phyloP scores from a whole-genome alignment of 2,113 vertebrate species.

The Menura novaehollandiae region DNA sequence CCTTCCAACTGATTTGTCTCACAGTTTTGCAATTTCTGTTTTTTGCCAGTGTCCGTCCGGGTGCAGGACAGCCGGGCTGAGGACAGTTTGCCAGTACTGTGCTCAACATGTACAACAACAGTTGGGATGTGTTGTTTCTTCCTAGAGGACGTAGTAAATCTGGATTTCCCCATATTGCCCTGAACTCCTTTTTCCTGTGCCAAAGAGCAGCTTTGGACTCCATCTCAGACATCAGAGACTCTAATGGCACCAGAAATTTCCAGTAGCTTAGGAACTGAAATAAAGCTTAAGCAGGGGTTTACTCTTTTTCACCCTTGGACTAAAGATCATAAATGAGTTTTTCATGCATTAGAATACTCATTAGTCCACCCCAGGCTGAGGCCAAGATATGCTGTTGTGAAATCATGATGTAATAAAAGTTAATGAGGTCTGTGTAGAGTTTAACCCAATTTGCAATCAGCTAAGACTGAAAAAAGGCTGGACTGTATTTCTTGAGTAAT shows the following conservation, averaged over 20 bases:
- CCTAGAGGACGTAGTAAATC: background rate
- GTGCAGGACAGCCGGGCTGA: background rate
- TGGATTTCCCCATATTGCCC: slow-evolving; percentile 24
- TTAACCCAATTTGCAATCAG: slow-evolving; percentile 34
- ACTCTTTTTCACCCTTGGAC: slow-evolving; percentile 39
- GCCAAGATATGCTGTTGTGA: slow-evolving; percentile 45
- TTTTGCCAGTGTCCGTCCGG: background rate
- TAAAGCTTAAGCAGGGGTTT: slow-evolving; percentile 33
- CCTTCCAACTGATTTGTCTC: background rate
- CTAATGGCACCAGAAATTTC: slow-evolving; percentile 38
- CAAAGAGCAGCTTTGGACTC: slow-evolving; percentile 42
- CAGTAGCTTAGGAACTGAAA: slow-evolving; percentile 35
- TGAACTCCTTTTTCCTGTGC: background rate
- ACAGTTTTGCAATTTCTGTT: background rate
- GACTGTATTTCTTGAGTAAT: background rate
- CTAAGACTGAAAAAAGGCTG: slow-evolving; percentile 17
- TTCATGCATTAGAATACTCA: slow-evolving; percentile 41
- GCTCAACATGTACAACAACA: background rate
- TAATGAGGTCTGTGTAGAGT: slow-evolving; percentile 1
- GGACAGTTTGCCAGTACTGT: background rate
- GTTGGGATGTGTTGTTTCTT: background rate
- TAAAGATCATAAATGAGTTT: slow-evolving; percentile 42
- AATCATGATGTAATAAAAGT: slow-evolving; percentile 53
- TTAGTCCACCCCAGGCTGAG: slow-evolving; percentile 6
- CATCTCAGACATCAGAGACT: background rate